Conservation (phyloP, 2,797 vertebrate species). For the Sparus aurata region DNA sequence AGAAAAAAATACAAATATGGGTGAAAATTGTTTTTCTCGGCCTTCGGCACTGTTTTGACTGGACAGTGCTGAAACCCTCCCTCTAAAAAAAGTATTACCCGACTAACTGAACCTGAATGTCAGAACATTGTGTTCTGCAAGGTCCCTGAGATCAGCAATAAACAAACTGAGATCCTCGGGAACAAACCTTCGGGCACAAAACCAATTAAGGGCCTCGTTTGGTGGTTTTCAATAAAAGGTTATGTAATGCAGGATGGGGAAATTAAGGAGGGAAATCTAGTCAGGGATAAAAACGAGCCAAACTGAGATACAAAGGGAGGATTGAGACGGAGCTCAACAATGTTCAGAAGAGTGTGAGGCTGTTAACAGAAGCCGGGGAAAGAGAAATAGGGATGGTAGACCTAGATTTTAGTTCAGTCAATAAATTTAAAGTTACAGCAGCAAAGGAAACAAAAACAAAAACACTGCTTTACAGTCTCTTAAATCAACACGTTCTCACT, state of each 20-base stretch:
- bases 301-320: neutral
- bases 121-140: constrained; percentile 10
- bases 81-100: neutral
- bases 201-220: constrained; percentile 41
- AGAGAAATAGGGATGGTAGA: neutral
- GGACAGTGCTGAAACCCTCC: neutral
- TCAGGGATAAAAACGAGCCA: constrained; percentile 17
- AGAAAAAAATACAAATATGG: neutral
- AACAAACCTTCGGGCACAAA: constrained; percentile 24
- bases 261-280: constrained; percentile 26
- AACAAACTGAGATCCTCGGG: constrained; percentile 23
- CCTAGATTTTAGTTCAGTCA: neutral
- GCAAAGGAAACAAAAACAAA: neutral
- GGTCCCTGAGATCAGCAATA: constrained; percentile 14
- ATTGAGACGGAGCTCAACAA: neutral
- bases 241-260: constrained; percentile 10
- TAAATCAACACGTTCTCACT: no score
- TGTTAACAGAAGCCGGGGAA: neutral
- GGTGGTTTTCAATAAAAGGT: constrained; percentile 34
- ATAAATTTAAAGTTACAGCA: neutral
- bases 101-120: neutral
- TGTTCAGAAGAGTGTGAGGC: constrained; percentile 3
- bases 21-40: neutral
- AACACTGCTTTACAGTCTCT: neutral
- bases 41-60: neutral